These are phyloP conservation scores for Drosophila chauvacae DNA, from an alignment of 1,140 invertebrate species.

Conservation along the genomic window DNA sequence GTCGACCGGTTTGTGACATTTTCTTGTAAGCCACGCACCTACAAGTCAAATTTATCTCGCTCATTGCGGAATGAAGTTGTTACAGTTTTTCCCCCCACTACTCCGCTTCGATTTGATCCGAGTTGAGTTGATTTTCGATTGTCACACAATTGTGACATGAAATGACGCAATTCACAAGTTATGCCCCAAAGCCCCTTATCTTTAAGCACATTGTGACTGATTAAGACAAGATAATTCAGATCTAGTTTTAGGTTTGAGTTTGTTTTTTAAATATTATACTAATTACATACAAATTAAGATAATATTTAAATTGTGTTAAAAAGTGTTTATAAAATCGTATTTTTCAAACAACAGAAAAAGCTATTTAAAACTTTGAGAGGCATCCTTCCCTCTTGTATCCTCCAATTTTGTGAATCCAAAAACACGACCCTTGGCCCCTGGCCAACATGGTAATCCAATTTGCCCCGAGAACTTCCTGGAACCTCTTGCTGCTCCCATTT, in stretches of 20 bases:
- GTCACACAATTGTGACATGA: constrained; percentile 75
- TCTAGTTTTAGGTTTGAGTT: background rate
- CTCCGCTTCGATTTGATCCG: constrained; percentile 51
- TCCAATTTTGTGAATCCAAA: constrained; percentile 3
- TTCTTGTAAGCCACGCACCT: constrained; percentile 80
- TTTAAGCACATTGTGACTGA: constrained; percentile 5
- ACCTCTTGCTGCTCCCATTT: constrained; percentile 51
- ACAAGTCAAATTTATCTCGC: constrained; percentile 79
- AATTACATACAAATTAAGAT: too few relatives aligned
- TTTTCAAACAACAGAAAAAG: background rate
- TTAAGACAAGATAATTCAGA: constrained; percentile 29
- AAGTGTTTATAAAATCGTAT: background rate
- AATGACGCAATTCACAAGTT: constrained; percentile 72
- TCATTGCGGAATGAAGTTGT: constrained; percentile 78
- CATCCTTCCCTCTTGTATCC: background rate
- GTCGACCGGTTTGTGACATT: constrained; percentile 74
- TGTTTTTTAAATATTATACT: background rate
- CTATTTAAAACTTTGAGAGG: background rate
- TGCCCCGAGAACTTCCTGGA: constrained; percentile 62
- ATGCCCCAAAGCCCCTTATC: constrained; percentile 10
- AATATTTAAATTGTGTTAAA: too few relatives aligned
- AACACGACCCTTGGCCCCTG: constrained; percentile 29
- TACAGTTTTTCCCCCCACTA: constrained; percentile 62
- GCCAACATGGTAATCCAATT: constrained; percentile 78
- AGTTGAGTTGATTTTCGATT: constrained; percentile 72